Percentiles rank a stretch among this genome's conserved stretches.
Evolutionary conservation across 2,797 vertebrate genomes (phyloP).

Genomic region (Notoglanidium macrostoma): DNA sequence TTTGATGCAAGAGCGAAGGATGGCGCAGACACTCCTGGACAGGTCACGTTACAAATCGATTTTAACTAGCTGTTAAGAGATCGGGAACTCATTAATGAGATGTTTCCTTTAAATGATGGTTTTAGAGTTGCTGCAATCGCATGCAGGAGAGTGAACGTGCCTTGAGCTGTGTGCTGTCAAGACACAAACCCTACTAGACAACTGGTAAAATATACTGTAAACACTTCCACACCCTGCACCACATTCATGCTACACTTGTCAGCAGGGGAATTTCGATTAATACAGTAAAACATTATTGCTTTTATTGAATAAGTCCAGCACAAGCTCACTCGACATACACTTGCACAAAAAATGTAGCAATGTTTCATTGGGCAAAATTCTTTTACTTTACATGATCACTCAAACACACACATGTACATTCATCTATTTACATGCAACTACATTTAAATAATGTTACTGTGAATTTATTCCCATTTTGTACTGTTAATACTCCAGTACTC

Average conservation of each 20-base stretch:
- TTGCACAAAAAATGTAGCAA: neutral
- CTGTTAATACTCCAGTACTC: neutral
- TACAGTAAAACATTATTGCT: neutral
- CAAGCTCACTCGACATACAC: neutral
- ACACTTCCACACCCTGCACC: neutral
- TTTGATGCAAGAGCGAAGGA: constrained; percentile 44
- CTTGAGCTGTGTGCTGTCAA: neutral
- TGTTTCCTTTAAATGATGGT: constrained; percentile 35
- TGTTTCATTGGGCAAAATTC: neutral
- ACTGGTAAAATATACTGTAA: neutral
- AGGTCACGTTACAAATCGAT: constrained; percentile 30
- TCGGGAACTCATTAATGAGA: constrained; percentile 43
- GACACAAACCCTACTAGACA: neutral
- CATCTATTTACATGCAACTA: neutral
- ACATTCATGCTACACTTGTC: neutral
- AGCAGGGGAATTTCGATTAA: neutral
- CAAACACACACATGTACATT: neutral
- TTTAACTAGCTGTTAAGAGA: constrained; percentile 35
- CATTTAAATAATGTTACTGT: neutral
- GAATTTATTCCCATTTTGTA: neutral
- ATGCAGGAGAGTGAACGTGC: constrained; percentile 11
- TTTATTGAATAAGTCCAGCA: neutral
- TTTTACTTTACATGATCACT: neutral
- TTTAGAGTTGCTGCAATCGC: constrained; percentile 25
- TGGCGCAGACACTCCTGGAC: constrained; percentile 42